A percentile compares a stretch with the other conserved stretches of the same genome.
phyloP scores from a whole-genome alignment of 1,140 invertebrate species.

The Drosophila nebulosa region DNA sequence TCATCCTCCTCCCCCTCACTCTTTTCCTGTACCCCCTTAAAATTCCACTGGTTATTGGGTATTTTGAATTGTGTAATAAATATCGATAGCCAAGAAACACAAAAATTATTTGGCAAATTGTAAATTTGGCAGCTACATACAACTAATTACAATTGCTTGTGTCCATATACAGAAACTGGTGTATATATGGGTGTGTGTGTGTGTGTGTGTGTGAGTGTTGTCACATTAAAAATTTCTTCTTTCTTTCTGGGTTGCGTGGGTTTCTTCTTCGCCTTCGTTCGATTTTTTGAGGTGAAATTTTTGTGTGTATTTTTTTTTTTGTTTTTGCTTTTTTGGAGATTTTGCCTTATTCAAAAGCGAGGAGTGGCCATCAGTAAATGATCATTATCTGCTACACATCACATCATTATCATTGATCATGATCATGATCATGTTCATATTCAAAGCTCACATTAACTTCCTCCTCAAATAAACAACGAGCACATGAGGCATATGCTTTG shows the following conservation, averaged over 20 bases:
- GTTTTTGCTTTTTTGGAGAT: slow-evolving; percentile 21
- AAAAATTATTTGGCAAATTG: slow-evolving; percentile 22
- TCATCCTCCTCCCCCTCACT: no score
- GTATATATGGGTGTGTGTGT: background rate
- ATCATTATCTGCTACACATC: slow-evolving; percentile 8
- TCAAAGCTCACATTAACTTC: slow-evolving; percentile 31
- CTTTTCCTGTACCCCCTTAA: no score
- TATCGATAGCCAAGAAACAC: slow-evolving; percentile 39
- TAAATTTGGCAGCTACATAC: slow-evolving; percentile 16
- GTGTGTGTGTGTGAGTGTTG: slow-evolving; percentile 27
- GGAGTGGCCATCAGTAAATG: slow-evolving; percentile 51
- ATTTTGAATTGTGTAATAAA: slow-evolving; percentile 57
- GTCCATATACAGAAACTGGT: background rate
- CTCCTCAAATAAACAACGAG: slow-evolving; percentile 28
- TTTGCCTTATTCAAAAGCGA: slow-evolving; percentile 35
- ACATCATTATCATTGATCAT: background rate
- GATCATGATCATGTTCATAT: background rate
- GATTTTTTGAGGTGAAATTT: slow-evolving; percentile 66
- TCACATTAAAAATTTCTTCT: slow-evolving; percentile 40
- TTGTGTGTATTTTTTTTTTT: slow-evolving; percentile 17
- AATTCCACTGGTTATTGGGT: slow-evolving; percentile 16
- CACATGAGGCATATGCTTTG: slow-evolving; percentile 31
- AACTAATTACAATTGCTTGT: slow-evolving; percentile 11
- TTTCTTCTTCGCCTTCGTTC: slow-evolving; percentile 13
- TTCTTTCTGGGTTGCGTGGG: slow-evolving; percentile 53